Evolutionary conservation across 2,113 vertebrate species (phyloP).

Genomic region (Xiphophorus maculatus): DNA sequence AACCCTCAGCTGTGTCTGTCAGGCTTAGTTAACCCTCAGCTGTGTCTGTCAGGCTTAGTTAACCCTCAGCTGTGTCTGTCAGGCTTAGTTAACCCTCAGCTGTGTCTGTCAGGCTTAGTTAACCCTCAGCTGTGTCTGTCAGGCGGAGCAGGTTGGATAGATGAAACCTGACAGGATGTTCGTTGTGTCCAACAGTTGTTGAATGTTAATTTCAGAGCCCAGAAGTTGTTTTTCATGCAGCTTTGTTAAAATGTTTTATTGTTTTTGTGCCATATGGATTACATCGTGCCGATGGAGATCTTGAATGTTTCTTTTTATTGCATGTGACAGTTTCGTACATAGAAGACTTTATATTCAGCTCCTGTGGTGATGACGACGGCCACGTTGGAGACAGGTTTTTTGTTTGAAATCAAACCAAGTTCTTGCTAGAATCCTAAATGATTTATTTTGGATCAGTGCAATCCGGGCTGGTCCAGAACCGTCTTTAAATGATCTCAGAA

Average conservation of each 20-base stretch:
- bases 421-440: not conserved
- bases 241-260: not conserved
- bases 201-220: not conserved
- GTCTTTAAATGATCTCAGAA: constrained; percentile 25
- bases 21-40: not conserved
- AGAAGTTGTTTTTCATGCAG: not conserved
- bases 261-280: not conserved
- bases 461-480: constrained; percentile 27
- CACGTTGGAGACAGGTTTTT: not conserved
- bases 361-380: no score
- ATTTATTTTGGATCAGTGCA: constrained; percentile 41
- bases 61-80: no score
- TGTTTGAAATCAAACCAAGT: not conserved
- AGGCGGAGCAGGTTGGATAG: not conserved
- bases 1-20: no score
- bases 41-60: not conserved
- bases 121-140: not conserved
- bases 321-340: not conserved
- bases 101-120: no score
- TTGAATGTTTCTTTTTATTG: not conserved
- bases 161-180: not conserved
- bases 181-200: not conserved
- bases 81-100: not conserved
- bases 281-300: not conserved
- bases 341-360: not conserved